A percentile compares a stretch with the other conserved stretches of the same genome.
phyloP scores from a whole-genome alignment of 2,888 invertebrate genomes.

The Scelioninae gen. 1 region DNA sequence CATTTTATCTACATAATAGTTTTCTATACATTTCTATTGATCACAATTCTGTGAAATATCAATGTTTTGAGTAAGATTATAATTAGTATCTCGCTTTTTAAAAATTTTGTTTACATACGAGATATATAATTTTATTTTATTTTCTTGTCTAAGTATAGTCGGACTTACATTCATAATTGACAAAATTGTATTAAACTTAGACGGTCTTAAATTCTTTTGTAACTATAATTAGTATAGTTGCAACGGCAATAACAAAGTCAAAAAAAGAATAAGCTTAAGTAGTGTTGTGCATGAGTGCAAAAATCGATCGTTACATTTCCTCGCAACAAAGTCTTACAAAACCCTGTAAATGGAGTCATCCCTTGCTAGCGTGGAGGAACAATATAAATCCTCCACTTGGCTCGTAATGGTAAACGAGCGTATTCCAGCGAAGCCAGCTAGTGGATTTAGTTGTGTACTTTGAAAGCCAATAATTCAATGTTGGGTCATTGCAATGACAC shows the following conservation, averaged over 20 bases:
- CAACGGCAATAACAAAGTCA: constrained; percentile 23
- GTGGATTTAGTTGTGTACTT: constrained; percentile 79
- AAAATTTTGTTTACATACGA: constrained; percentile 1
- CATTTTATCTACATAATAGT: too few relatives aligned
- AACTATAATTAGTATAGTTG: constrained; percentile 38
- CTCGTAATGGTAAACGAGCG: constrained; percentile 75
- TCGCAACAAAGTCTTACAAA: constrained; percentile 60
- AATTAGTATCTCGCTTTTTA: too few relatives aligned
- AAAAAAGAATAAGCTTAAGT: constrained; percentile 28
- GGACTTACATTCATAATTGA: too few relatives aligned
- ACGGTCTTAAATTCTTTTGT: constrained; percentile 10
- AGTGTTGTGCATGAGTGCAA: constrained; percentile 28
- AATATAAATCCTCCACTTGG: constrained; percentile 77
- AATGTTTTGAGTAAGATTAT: too few relatives aligned
- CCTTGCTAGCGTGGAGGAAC: constrained; percentile 54
- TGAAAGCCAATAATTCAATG: constrained; percentile 82
- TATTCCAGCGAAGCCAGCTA: constrained; percentile 78
- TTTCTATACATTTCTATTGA: too few relatives aligned
- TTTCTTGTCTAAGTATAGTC: too few relatives aligned
- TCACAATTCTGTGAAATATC: too few relatives aligned
- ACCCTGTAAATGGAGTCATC: constrained; percentile 62
- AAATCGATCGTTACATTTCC: constrained; percentile 69
- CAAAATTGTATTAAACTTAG: too few relatives aligned
- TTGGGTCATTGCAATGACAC: constrained; percentile 81
- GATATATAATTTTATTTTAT: too few relatives aligned